phyloP scores from a whole-genome alignment of 2,113 vertebrate species.

The Triplophysa rosa region DNA sequence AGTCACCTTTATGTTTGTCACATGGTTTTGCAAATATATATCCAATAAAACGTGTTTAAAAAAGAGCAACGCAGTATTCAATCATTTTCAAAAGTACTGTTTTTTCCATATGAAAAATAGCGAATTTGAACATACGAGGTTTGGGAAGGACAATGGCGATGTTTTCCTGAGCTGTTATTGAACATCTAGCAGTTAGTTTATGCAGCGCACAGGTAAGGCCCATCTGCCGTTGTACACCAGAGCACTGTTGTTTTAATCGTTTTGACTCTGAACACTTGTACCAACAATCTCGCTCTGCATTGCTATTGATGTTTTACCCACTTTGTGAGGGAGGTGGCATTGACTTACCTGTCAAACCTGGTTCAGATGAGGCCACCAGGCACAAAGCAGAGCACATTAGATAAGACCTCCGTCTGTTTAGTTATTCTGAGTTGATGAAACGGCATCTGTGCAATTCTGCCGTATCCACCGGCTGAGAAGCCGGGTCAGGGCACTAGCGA shows the following conservation, averaged over 20 bases:
- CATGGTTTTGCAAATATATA: too few relatives aligned
- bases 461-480: not conserved
- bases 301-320: conserved; percentile 28
- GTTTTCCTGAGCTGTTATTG: conserved; percentile 9
- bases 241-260: conserved; percentile 7
- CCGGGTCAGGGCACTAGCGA: not conserved
- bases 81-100: too few relatives aligned
- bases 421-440: conserved; percentile 14
- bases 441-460: not conserved
- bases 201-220: not conserved
- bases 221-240: not conserved
- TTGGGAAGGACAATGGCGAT: too few relatives aligned
- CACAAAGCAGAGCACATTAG: not conserved
- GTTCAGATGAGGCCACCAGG: conserved; percentile 11
- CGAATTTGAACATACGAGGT: too few relatives aligned
- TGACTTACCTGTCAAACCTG: conserved; percentile 6
- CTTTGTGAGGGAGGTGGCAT: conserved; percentile 8
- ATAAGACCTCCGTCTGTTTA: conserved; percentile 30
- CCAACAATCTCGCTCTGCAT: not conserved
- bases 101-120: too few relatives aligned
- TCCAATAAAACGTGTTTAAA: too few relatives aligned
- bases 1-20: too few relatives aligned
- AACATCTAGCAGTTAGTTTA: conserved; percentile 16
- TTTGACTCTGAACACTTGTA: not conserved
- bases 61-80: too few relatives aligned